Evolutionary conservation across 2,113 vertebrate species (phyloP).

Genomic region (Microcebus jonahi): DNA sequence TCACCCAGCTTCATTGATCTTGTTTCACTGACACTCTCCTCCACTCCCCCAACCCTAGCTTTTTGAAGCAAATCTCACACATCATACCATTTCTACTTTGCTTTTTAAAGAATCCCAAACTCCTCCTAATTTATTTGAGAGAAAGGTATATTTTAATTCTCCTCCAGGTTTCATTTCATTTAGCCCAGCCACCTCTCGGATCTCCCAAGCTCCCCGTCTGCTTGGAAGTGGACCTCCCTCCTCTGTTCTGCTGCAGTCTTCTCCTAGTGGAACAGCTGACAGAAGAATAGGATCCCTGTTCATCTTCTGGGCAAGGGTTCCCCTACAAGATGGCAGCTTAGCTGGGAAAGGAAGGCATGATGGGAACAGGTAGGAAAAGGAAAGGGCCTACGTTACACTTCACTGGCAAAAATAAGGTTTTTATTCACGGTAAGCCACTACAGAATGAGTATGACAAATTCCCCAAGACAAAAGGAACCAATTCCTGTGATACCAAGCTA

Average conservation of each 20-base stretch:
- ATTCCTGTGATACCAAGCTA: background rate
- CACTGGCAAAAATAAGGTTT: background rate
- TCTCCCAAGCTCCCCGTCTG: background rate
- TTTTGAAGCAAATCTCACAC: background rate
- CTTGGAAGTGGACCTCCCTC: background rate
- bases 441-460: background rate
- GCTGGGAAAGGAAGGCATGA: background rate
- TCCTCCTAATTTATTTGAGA: background rate
- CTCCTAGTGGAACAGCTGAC: background rate
- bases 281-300: background rate
- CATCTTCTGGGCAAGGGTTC: background rate
- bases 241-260: background rate
- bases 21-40: background rate
- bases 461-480: background rate
- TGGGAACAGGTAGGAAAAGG: background rate
- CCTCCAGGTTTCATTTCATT: background rate
- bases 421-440: background rate
- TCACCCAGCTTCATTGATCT: background rate
- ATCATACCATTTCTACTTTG: background rate
- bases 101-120: slow-evolving; percentile 9
- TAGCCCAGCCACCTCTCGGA: background rate
- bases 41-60: background rate
- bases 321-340: background rate
- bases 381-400: background rate
- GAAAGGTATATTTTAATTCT: background rate